Base-by-base conservation (phyloP, 2,797 vertebrate genomes). In the Manis pentadactyla region DNA sequence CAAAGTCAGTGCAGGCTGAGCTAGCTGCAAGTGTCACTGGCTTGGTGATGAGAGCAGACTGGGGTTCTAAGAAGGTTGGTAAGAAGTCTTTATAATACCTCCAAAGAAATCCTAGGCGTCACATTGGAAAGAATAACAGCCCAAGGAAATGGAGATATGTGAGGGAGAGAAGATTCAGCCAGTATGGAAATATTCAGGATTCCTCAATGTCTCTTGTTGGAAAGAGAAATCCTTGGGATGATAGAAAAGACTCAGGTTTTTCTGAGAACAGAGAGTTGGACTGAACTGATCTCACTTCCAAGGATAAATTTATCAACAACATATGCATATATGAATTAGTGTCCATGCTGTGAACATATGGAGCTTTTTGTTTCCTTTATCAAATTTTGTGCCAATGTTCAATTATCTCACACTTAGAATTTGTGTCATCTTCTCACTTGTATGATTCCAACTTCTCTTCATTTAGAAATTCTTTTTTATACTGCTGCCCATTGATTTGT, bases 391-490 rank as follows among this genome's bases (percentile, higher is more conserved):
- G 51, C 66, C 59, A 84, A 49, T 1, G 2, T 77, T 59, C 57
- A 61, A 11, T 91, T 59, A 92, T 53, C 64, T 79, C 61, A 57
- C 37, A 74, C 1, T 31, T 74, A 68, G 42, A 84, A 57, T 85
- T 84, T 61, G 14, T 71, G 71, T 73, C 49, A 77, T 55, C n/a
- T 79, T 90, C 61, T 85, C 89, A 53, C 57, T 89, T 29, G 19
- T 73, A 87, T 42, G n/a, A 49, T 78, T 94, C 34, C 37, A 94
- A 88, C 7, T 39, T 49, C 63, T 87, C 53, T 94, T 91, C 79
- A 88, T 84, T 87, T 73, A 84, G 79, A 89, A 83, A 66, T 85
- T 79, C 13, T 49, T 86, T 89, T 85, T 86, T 37, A 94, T 66
- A 74, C 14, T 79, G 73, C 37, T 89, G 55, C 27, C 49, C 64